Evolutionary conservation across 2,888 invertebrate species (phyloP).

Genomic region (Smittia aterrima): DNA sequence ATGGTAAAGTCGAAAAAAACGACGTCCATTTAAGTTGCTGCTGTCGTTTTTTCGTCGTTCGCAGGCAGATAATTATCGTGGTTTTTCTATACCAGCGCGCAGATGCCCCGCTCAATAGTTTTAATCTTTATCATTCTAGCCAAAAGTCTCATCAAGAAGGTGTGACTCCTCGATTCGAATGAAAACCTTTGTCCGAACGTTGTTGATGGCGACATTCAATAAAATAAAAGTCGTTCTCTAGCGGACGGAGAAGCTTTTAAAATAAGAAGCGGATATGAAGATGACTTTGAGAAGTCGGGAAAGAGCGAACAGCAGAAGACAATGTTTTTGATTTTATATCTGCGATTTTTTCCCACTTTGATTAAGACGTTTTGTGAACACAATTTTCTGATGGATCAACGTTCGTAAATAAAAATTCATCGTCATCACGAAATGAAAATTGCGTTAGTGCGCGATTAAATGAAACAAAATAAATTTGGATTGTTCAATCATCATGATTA

Average conservation of each 20-base stretch:
- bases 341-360: constrained; percentile 33
- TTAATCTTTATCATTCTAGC: constrained; percentile 13
- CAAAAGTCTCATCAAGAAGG: constrained; percentile 31
- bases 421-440: not conserved
- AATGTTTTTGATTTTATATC: constrained; percentile 29
- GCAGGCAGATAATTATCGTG: constrained; percentile 23
- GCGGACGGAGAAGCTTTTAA: not conserved
- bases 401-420: not conserved
- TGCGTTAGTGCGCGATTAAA: constrained; percentile 1
- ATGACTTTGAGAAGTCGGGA: constrained; percentile 37
- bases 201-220: constrained; percentile 24
- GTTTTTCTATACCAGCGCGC: not conserved
- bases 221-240: not conserved
- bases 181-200: constrained; percentile 26
- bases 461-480: not conserved
- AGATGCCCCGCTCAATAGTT: not conserved
- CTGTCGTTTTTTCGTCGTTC: constrained; percentile 19
- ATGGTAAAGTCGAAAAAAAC: constrained; percentile 13
- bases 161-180: constrained; percentile 6
- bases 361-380: constrained; percentile 28
- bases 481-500: constrained; percentile 32
- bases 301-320: constrained; percentile 17
- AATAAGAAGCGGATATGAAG: constrained; percentile 39
- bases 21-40: constrained; percentile 31
- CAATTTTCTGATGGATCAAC: constrained; percentile 27